These are phyloP conservation scores for Dendrocopos noguchii DNA, from an alignment of 2,113 vertebrate species.

Conservation along the genomic window DNA sequence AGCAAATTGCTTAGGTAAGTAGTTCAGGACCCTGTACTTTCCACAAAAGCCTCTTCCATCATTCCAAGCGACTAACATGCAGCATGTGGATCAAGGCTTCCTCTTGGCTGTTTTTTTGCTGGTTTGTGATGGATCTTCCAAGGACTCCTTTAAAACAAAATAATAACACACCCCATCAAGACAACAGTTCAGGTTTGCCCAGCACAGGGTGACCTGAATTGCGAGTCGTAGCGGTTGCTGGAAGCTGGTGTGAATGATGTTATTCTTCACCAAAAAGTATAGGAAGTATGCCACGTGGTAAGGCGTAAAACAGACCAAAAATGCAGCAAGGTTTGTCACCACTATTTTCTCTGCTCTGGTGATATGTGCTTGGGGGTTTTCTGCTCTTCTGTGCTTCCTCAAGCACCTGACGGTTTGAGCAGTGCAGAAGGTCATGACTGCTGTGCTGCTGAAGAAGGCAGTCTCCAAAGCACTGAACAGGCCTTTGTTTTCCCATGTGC, in stretches of 20 bases:
- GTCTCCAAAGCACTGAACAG: slow-evolving; percentile 53
- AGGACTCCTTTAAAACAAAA: slow-evolving; percentile 75
- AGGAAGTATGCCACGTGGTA: slow-evolving; percentile 65
- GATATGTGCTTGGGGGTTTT: background rate
- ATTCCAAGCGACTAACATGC: background rate
- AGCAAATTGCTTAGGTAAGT: background rate
- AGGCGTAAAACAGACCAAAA: slow-evolving; percentile 78
- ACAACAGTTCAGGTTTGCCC: slow-evolving; percentile 78
- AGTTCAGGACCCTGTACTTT: background rate
- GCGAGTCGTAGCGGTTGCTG: slow-evolving; percentile 14
- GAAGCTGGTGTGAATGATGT: background rate
- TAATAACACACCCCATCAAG: slow-evolving; percentile 77
- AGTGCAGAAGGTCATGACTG: slow-evolving; percentile 71
- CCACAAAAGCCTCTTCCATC: background rate
- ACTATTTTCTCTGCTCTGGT: slow-evolving; percentile 72
- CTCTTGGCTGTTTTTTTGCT: accelerated
- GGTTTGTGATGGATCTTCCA: background rate
- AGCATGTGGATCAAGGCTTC: background rate
- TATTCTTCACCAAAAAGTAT: slow-evolving; percentile 71
- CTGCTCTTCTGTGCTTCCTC: slow-evolving; percentile 22
- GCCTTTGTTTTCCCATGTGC: slow-evolving; percentile 46
- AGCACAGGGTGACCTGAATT: slow-evolving; percentile 69
- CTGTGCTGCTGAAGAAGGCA: slow-evolving; percentile 46
- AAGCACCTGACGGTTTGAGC: slow-evolving; percentile 34
- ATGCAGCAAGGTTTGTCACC: slow-evolving; percentile 58